phyloP scores from a whole-genome alignment of 2,888 invertebrate species.

The Stenurella melanura region DNA sequence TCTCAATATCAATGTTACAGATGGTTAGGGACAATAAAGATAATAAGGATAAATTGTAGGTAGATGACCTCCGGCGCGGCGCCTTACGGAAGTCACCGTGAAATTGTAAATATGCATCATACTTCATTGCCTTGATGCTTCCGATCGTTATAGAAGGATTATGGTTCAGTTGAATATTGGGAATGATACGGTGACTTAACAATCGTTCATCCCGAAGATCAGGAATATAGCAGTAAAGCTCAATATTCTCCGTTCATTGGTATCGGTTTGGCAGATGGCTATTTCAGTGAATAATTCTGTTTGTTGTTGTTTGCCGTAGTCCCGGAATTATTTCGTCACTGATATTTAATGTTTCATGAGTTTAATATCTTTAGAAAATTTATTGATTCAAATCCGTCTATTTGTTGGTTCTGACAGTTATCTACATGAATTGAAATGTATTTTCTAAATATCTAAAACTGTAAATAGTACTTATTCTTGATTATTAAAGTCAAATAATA shows the following conservation, averaged over 20 bases:
- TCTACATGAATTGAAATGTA: too few relatives aligned
- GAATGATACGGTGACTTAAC: neutral
- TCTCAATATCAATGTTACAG: too few relatives aligned
- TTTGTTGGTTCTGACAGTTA: too few relatives aligned
- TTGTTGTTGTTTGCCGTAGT: neutral
- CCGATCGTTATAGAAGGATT: neutral
- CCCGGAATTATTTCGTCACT: too few relatives aligned
- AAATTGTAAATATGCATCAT: neutral
- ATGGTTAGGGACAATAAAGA: neutral
- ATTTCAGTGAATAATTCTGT: neutral
- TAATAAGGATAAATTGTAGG: neutral
- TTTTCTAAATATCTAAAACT: too few relatives aligned
- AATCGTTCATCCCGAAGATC: neutral
- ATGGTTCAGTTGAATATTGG: neutral
- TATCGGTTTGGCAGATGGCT: neutral
- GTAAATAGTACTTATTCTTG: too few relatives aligned
- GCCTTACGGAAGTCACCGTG: neutral
- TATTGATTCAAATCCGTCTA: too few relatives aligned
- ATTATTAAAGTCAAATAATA: too few relatives aligned
- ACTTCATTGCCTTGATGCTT: neutral
- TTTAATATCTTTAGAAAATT: too few relatives aligned
- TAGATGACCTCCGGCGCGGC: neutral
- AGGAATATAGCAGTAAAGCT: neutral
- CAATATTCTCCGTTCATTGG: neutral
- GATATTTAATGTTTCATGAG: too few relatives aligned